Percentiles rank a stretch among this genome's conserved stretches.
Evolutionary conservation across 2,888 invertebrate species (phyloP).

Genomic region (Helleia helle): DNA sequence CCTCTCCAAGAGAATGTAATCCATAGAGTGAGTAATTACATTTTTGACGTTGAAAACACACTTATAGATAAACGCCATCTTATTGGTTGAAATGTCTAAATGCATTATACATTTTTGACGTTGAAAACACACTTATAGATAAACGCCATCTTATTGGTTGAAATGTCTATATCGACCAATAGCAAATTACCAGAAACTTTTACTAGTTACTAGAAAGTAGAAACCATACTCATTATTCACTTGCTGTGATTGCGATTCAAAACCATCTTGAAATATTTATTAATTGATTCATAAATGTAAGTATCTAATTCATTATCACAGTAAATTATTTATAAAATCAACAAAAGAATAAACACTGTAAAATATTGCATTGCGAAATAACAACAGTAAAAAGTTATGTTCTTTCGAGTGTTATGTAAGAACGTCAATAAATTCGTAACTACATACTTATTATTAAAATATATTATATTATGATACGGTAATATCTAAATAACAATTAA

Average conservation of each 20-base stretch:
- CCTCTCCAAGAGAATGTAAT: no score
- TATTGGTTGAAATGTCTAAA: slow-evolving; percentile 1
- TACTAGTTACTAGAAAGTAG: neutral
- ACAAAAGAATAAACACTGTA: no score
- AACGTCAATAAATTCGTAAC: slow-evolving; percentile 19
- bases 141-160: neutral
- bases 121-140: slow-evolving; percentile 14
- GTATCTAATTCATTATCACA: no score
- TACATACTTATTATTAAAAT: no score
- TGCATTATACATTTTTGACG: no score
- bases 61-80: neutral
- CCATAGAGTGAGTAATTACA: no score
- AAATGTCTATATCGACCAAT: neutral
- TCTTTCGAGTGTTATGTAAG: slow-evolving; percentile 20
- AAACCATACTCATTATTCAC: slow-evolving; percentile 1
- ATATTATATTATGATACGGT: neutral
- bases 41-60: slow-evolving; percentile 19
- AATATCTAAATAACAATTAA: no score
- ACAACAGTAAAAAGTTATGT: neutral
- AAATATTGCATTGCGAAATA: no score
- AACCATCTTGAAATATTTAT: slow-evolving; percentile 11
- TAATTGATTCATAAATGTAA: slow-evolving; percentile 13
- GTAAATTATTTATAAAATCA: no score
- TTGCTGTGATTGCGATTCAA: slow-evolving; percentile 15
- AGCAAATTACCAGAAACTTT: neutral